These are phyloP conservation scores for Drosophila ezoana DNA, from an alignment of 2,888 invertebrate species.

Conservation along the genomic window DNA sequence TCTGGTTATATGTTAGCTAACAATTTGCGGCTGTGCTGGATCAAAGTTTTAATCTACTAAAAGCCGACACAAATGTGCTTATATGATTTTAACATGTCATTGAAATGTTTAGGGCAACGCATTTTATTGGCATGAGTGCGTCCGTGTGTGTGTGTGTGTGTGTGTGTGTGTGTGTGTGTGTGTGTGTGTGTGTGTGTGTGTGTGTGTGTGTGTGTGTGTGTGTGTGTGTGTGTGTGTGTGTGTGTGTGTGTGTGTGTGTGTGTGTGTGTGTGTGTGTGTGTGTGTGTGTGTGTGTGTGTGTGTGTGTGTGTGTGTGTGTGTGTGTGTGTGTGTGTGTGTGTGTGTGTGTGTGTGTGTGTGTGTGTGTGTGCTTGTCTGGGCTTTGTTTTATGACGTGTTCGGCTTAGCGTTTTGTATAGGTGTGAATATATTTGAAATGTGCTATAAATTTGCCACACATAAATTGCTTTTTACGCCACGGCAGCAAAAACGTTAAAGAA, in stretches of 20 bases:
- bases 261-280: neutral
- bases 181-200: slow-evolving; percentile 2
- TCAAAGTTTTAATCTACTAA: slow-evolving; percentile 73
- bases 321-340: too few species aligned
- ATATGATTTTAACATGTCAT: slow-evolving; percentile 50
- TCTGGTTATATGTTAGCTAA: slow-evolving; percentile 26
- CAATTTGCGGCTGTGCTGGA: slow-evolving; percentile 47
- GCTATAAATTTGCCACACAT: slow-evolving; percentile 38
- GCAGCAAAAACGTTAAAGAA: too few species aligned
- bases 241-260: neutral
- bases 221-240: neutral
- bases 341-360: neutral
- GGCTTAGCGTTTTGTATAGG: slow-evolving; percentile 37
- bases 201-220: slow-evolving; percentile 4
- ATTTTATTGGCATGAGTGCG: slow-evolving; percentile 1
- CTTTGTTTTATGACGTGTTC: slow-evolving; percentile 47
- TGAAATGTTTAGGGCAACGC: slow-evolving; percentile 6
- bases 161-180: neutral
- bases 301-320: slow-evolving; percentile 1
- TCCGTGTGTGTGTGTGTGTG: neutral
- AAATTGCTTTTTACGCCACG: slow-evolving; percentile 5
- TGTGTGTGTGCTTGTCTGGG: slow-evolving; percentile 3
- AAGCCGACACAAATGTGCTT: slow-evolving; percentile 61
- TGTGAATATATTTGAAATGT: slow-evolving; percentile 29
- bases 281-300: slow-evolving; percentile 1